Evolutionary conservation across 2,113 vertebrate genomes (phyloP), one percentile per base, ranked within the genome.

Genomic region (Mesocricetus auratus): DNA sequence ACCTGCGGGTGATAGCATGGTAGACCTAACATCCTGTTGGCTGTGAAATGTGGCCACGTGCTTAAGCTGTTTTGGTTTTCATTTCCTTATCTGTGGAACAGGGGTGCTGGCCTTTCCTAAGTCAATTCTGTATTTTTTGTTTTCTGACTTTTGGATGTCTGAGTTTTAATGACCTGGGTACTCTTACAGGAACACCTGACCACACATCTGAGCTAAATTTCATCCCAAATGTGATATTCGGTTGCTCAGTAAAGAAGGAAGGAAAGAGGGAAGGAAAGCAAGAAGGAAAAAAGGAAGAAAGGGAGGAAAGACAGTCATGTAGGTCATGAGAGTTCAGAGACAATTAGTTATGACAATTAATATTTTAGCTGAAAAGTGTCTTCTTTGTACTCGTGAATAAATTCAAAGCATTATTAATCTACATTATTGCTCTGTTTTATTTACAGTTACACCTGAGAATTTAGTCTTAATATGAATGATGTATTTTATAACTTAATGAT

Each of bases 401-500:
- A 98, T 96, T 97, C 98, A 94, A 98, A 98, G 98, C 98, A 98
- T 98, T 96, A 83, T 96, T 94, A 91, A 93, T 93, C 94, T 97
- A 92, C 92, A 95, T 86, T 95, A 96, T 87, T 88, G 96, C 73
- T 98, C 96, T 98, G 83, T 97, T 97, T 39, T 97, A 98, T 96
- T 98, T 97, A 98, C 96, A 97, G 97, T 96, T 97, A 83, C 96
- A 94, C 87, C 97, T 97, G 97, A 98, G 71, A 97, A 97, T 92
- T 94, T 98, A 98, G 96, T 98, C 98, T 98, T 98, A 98, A 96
- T 98, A 98, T 89, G 71, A 94, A 96, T 0, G 92, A 79, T 97
- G 90, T 98, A 87, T 96, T 42, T 95, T 92, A 92, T 99, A 98
- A 99, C 97, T 99, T 99, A 99, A 98, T 97, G 69, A 97, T 98